phyloP scores from a whole-genome alignment of 2,113 vertebrate species.

The Acrocephalus arundinaceus region DNA sequence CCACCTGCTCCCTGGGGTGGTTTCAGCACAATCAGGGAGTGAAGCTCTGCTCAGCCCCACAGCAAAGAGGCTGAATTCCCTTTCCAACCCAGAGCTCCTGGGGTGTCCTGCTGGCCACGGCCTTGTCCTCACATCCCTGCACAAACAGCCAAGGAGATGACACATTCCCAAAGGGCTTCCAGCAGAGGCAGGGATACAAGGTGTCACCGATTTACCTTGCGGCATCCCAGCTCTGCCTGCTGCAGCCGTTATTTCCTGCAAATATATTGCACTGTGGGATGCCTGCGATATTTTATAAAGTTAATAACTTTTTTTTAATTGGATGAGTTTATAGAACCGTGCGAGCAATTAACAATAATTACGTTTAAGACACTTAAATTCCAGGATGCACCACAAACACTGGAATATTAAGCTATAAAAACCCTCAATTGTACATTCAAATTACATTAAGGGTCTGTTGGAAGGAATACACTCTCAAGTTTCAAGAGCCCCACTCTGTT shows the following conservation, averaged over 20 bases:
- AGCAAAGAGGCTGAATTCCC: fast-evolving
- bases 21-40: neutral
- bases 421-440: slow-evolving; percentile 66
- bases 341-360: slow-evolving; percentile 81
- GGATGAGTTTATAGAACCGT: slow-evolving; percentile 80
- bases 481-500: slow-evolving; percentile 37
- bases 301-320: slow-evolving; percentile 85
- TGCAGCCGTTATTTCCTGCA: slow-evolving; percentile 61
- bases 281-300: slow-evolving; percentile 79
- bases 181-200: neutral
- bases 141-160: neutral
- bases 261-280: slow-evolving; percentile 74
- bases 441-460: slow-evolving; percentile 66
- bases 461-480: slow-evolving; percentile 25
- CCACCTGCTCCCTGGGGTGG: fast-evolving
- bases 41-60: fast-evolving
- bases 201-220: slow-evolving; percentile 39
- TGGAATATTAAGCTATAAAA: slow-evolving; percentile 70
- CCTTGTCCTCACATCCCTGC: neutral
- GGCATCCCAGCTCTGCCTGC: slow-evolving; percentile 65
- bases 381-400: slow-evolving; percentile 75
- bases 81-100: neutral
- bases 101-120: fast-evolving
- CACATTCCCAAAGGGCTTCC: fast-evolving
- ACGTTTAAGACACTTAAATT: slow-evolving; percentile 79